Conservation (phyloP, 2,888 invertebrate species). For the Patella pellucida region DNA sequence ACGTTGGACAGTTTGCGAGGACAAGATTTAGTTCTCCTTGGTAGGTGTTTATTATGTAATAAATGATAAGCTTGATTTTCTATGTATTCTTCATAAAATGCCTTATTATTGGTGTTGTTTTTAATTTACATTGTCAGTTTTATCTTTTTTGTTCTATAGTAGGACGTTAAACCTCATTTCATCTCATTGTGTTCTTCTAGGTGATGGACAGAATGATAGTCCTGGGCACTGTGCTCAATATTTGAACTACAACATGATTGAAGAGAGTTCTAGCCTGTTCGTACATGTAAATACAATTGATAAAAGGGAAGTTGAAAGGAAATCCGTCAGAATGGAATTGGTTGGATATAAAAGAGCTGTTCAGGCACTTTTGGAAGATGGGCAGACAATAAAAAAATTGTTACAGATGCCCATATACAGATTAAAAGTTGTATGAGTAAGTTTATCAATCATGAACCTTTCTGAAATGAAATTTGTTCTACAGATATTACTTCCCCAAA, state of each 20-base stretch:
- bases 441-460: slow-evolving; percentile 14
- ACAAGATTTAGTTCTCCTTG: not conserved
- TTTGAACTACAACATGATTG: slow-evolving; percentile 18
- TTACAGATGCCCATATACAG: slow-evolving; percentile 32
- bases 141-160: too few relatives aligned
- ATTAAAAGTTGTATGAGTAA: slow-evolving; percentile 33
- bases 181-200: slow-evolving; percentile 12
- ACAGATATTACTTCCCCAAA: too few relatives aligned
- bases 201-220: slow-evolving; percentile 21
- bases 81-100: too few relatives aligned
- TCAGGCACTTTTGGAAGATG: not conserved
- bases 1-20: not conserved
- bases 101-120: too few relatives aligned
- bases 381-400: slow-evolving; percentile 23
- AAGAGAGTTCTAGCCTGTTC: slow-evolving; percentile 8
- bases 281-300: slow-evolving; percentile 17
- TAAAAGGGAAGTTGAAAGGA: slow-evolving; percentile 20
- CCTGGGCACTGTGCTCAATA: slow-evolving; percentile 20
- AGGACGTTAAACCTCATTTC: too few relatives aligned
- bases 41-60: not conserved
- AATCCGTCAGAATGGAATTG: slow-evolving; percentile 18
- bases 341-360: slow-evolving; percentile 16
- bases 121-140: not conserved
- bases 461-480: too few relatives aligned
- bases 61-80: too few relatives aligned